phyloP scores from a whole-genome alignment of 2,113 vertebrate species.

The Polypterus senegalus region DNA sequence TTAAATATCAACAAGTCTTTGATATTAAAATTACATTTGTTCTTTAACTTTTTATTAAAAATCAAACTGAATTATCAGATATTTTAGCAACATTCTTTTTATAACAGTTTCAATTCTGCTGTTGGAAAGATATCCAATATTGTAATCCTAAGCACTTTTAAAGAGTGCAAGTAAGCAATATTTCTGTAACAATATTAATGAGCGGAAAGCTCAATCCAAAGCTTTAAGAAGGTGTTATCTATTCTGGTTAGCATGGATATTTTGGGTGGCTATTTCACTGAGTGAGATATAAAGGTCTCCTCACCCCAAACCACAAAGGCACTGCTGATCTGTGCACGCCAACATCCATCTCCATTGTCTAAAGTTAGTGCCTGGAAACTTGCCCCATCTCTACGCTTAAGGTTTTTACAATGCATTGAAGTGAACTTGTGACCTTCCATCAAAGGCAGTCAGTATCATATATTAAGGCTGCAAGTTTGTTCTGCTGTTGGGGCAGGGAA shows the following conservation, averaged over 20 bases:
- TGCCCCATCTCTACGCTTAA: constrained; percentile 29
- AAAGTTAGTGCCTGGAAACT: constrained; percentile 27
- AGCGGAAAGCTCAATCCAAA: too few relatives aligned
- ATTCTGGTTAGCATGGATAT: constrained; percentile 9
- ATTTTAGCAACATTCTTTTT: too few relatives aligned
- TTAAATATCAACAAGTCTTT: too few relatives aligned
- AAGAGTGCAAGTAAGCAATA: too few relatives aligned
- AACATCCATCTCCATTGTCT: constrained; percentile 26
- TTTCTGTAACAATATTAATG: too few relatives aligned
- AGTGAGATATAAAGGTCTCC: constrained; percentile 12
- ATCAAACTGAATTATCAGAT: too few relatives aligned
- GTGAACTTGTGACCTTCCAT: constrained; percentile 27
- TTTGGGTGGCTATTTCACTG: constrained; percentile 23
- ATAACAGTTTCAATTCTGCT: too few relatives aligned
- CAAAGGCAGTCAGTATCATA: constrained; percentile 25
- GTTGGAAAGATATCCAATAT: too few relatives aligned
- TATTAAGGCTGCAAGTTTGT: constrained; percentile 27
- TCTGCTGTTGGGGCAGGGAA: too few relatives aligned
- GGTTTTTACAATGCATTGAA: constrained; percentile 26
- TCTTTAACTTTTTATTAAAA: too few relatives aligned
- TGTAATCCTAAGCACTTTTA: too few relatives aligned
- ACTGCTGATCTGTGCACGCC: constrained; percentile 21
- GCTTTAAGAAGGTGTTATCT: neutral
- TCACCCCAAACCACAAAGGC: constrained; percentile 10
- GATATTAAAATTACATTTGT: too few relatives aligned